Base-by-base conservation (phyloP, 2,888 invertebrate genomes). In the Platycnemis pennipes region DNA sequence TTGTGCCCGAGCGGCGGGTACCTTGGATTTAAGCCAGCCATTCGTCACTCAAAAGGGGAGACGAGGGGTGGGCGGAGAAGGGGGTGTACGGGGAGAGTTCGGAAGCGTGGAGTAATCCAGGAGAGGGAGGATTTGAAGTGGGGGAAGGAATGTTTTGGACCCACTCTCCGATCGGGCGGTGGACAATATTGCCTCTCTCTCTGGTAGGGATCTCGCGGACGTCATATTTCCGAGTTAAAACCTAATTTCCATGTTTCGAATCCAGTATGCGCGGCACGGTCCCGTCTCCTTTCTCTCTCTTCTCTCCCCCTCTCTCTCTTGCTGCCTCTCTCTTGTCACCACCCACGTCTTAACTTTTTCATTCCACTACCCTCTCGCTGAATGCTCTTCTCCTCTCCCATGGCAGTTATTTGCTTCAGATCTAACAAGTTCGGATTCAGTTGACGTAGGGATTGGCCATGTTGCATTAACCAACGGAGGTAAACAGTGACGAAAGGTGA, bases 171-270 rank as follows among this genome's bases (percentile, higher is more conserved):
- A 77, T 37, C 77, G 16, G 8, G 37, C 77, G 22, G 63, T 7
- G 77, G 77, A 77, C 77, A 77, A 77, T 77, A 77, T 37, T 77
- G 1, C 77, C 77, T 37, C 37, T 77, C 31, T 77, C 77, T 13
- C 4, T 37, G 37, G 16, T 26, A 37, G 13, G 37, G 77, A 26
- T 31, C 5, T 11, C 37, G 31, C 37, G 77, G 37, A 77, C 77
- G 77, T 77, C 77, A 77, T 77, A 37, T 77, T 16, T 77, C 77
- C 37, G 31, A 77, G 77, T 77, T 77, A 77, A 77, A 77, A 77
- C 77, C 77, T 77, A 77, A 77, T 77, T 77, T 77, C 31, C 77
- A 37, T 37, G 77, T 37, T 37, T n/a, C 77, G 2, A 11, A 13
- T 77, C 77, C 77, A 11, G 11, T 77, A 77, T 77, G 77, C 37